Evolutionary conservation across 1,140 invertebrate species (phyloP), one percentile per base, ranked within the genome.

Genomic region (Phortica variegata): DNA sequence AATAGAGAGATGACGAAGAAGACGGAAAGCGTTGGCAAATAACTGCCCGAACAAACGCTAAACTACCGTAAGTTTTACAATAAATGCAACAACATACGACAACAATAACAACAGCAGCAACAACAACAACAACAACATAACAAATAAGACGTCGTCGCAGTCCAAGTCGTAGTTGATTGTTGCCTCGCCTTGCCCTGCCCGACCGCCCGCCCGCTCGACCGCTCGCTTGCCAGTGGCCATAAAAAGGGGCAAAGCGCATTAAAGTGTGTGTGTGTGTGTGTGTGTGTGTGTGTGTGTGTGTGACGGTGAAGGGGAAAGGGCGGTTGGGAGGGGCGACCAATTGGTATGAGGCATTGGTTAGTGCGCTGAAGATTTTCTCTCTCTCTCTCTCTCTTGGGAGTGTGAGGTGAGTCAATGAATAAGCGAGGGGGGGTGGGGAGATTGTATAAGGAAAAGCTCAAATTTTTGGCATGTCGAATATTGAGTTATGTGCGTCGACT

Each of bases 401-500:
- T 10, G 23, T 26, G 23, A 10, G 5, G 23, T 10, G 5, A 26
- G 23, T 26, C 5, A 5, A 26, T 26, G 23, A 26, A 26, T n/a
- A 26, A 26, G 23, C 23, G 32, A n/a, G 21, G 9, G 19, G 21
- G 17, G 34, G 20, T 10, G 16, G 13, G 16, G 2, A 33, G 17
- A 2, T n/a, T n/a, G n/a, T n/a, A n/a, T n/a, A n/a, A n/a, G n/a
- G n/a, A n/a, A n/a, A n/a, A n/a, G n/a, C n/a, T n/a, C n/a, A n/a
- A n/a, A n/a, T n/a, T n/a, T n/a, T n/a, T n/a, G n/a, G n/a, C n/a
- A n/a, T 50, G 54, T 73, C 70, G 70, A 73, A 73, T 65, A 73
- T 73, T 73, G 70, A 73, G 70, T 73, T 73, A 73, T 73, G 69
- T 73, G 69, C 60, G 69, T 68, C 57, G 63, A 68, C 63, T 68